phyloP scores from a whole-genome alignment of 1,140 invertebrate genomes.

The Gryllus bimaculatus region DNA sequence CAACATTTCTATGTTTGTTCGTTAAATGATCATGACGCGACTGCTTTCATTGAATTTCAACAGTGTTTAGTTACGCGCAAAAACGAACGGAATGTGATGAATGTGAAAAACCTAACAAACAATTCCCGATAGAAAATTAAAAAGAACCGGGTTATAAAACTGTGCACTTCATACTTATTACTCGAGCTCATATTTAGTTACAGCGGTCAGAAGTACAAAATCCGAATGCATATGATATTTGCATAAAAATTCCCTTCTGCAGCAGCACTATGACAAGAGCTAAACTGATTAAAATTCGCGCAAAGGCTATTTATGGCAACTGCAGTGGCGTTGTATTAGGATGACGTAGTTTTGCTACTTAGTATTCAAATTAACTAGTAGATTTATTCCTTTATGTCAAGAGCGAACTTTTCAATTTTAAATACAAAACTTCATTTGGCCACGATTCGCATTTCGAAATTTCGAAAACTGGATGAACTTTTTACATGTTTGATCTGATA shows the following conservation, averaged over 20 bases:
- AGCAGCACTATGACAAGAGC: not conserved
- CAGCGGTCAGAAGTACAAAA: not conserved
- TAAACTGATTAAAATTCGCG: not conserved
- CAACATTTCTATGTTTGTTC: not conserved
- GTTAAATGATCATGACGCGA: not conserved
- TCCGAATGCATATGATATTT: not conserved
- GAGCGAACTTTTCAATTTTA: not conserved
- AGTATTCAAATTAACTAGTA: not conserved
- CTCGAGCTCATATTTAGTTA: not conserved
- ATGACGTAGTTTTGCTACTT: not conserved
- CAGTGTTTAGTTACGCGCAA: not conserved
- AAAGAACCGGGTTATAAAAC: not conserved
- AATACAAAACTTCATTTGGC: too few relatives aligned
- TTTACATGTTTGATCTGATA: constrained; percentile 1
- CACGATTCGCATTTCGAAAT: too few relatives aligned
- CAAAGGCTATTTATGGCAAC: not conserved
- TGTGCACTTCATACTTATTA: not conserved
- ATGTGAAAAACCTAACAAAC: not conserved
- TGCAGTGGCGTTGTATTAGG: not conserved
- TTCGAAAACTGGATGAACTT: not conserved
- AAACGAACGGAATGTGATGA: not conserved
- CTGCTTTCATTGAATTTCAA: constrained; percentile 1
- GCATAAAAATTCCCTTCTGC: not conserved
- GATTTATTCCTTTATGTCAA: not conserved
- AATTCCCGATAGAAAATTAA: not conserved